Evolutionary conservation across 2,888 invertebrate genomes (phyloP).

Genomic region (Brachylomia viminalis): DNA sequence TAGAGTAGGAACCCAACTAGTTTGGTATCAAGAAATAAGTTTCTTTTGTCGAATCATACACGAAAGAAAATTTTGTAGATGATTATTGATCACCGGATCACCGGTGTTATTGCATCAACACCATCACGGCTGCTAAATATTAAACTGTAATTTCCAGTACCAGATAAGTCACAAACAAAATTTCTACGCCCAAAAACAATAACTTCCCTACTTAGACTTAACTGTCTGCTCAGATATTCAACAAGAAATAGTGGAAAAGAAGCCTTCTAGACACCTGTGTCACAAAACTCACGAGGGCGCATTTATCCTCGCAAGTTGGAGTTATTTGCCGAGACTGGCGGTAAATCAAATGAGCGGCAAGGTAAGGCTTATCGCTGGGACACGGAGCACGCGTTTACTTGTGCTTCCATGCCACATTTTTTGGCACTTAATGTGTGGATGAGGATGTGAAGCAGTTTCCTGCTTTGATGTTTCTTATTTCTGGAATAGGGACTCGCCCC

Average conservation of each 20-base stretch:
- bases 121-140: neutral
- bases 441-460: neutral
- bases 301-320: constrained; percentile 56
- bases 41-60: neutral
- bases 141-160: neutral
- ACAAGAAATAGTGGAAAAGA: constrained; percentile 45
- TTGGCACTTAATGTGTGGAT: constrained; percentile 15
- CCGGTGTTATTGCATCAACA: neutral
- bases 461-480: neutral
- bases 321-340: constrained; percentile 63
- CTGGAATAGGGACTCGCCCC: accelerated
- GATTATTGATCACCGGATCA: neutral
- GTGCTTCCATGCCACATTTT: constrained; percentile 29
- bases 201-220: constrained; percentile 25
- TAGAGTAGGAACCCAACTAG: constrained; percentile 15
- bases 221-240: constrained; percentile 21
- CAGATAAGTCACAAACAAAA: neutral
- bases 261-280: constrained; percentile 51
- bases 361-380: constrained; percentile 62
- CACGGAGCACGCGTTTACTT: constrained; percentile 46
- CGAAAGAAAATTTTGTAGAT: neutral
- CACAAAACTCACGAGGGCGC: constrained; percentile 55
- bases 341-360: constrained; percentile 70
- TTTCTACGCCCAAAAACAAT: neutral
- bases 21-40: neutral